Conservation (phyloP, 2,113 vertebrate genomes). For the Campylomormyrus tamandua region DNA sequence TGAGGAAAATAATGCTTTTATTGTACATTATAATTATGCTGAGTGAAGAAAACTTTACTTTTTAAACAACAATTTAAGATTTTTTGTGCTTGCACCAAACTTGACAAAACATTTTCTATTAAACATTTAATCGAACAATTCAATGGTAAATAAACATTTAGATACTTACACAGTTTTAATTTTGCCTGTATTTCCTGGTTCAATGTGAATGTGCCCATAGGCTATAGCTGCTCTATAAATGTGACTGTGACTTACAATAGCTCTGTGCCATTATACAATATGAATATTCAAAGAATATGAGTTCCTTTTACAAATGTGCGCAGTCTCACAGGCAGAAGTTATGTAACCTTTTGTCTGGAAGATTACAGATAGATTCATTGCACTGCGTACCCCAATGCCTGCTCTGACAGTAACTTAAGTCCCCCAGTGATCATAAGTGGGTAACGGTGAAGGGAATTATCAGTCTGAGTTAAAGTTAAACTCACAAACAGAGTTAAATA, state of each 20-base stretch:
- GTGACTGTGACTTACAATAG: neutral
- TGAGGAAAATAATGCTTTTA: neutral
- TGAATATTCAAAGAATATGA: neutral
- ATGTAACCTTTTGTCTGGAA: neutral
- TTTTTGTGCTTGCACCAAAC: neutral
- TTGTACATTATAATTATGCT: neutral
- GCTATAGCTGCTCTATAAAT: neutral
- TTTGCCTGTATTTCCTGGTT: neutral
- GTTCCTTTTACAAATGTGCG: neutral
- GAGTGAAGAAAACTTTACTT: neutral
- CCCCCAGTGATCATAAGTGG: neutral
- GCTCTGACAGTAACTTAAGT: neutral
- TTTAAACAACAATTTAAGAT: neutral
- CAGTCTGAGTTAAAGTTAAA: neutral
- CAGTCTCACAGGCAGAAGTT: neutral
- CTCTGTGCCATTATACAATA: neutral
- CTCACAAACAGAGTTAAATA: neutral
- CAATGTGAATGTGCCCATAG: neutral
- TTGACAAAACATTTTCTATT: neutral
- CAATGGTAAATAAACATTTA: neutral
- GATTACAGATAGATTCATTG: neutral
- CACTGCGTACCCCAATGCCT: neutral
- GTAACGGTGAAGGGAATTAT: neutral
- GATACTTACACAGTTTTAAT: neutral
- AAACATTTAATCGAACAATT: neutral